These are phyloP conservation scores for Fistularia tabacaria DNA, from an alignment of 2,797 vertebrate genomes.

Conservation along the genomic window DNA sequence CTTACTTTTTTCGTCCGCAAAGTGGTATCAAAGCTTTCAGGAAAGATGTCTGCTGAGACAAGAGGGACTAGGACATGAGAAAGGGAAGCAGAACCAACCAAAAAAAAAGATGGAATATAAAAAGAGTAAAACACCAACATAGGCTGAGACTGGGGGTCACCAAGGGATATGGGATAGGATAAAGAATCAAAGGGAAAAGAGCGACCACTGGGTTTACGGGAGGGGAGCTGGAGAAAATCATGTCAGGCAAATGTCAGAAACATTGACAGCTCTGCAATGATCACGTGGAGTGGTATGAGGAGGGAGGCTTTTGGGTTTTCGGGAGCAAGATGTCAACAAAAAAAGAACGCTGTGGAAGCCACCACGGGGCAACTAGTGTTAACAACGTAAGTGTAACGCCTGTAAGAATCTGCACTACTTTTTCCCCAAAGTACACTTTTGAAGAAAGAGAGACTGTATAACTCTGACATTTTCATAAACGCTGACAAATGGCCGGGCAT, in stretches of 20 bases:
- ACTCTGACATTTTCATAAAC: too few species aligned
- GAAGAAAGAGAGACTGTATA: too few species aligned
- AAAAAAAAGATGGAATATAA: constrained; percentile 2
- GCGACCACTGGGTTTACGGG: constrained; percentile 4
- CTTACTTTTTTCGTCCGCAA: constrained; percentile 6
- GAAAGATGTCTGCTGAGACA: constrained; percentile 2
- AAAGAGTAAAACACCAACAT: background rate
- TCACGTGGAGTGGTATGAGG: constrained; percentile 24
- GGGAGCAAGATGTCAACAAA: too few species aligned
- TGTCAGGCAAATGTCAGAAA: constrained; percentile 20
- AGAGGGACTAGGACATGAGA: constrained; percentile 5
- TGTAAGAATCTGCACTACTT: too few species aligned
- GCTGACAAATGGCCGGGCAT: too few species aligned
- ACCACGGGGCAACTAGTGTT: too few species aligned
- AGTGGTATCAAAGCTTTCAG: constrained; percentile 7
- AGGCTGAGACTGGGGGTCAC: background rate
- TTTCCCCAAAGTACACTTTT: too few species aligned
- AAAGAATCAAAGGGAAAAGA: constrained; percentile 10
- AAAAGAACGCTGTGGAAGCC: too few species aligned
- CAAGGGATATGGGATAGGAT: constrained; percentile 3
- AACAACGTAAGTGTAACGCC: too few species aligned
- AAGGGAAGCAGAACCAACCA: background rate
- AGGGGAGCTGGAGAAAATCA: constrained; percentile 22
- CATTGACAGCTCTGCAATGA: constrained; percentile 1
- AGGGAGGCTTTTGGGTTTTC: background rate